Evolutionary conservation across 2,888 invertebrate species (phyloP), one percentile per base, ranked within the genome.

Genomic region (Synergus umbraculus): DNA sequence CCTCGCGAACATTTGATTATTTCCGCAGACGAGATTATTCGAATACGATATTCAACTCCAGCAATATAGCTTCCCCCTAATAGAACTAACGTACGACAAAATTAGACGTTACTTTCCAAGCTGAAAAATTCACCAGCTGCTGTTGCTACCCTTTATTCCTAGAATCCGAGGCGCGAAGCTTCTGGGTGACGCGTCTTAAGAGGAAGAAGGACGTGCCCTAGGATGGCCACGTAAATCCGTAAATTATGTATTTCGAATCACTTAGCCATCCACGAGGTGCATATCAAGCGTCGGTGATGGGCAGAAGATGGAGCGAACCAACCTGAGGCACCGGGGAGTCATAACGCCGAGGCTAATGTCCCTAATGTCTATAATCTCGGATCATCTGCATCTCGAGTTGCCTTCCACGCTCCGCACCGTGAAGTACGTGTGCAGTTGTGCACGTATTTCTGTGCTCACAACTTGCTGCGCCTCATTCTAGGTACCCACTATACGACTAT

Each of bases 361-460:
- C 86, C 88, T 91, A 91, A 91, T 91, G 90, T 88, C 90, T 91
- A 90, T 91, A 90, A 91, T 91, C 89, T 89, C 84, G 88, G 85
- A 88, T 90, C 89, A 90, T 90, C 89, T 88, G 88, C 90, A 89
- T 89, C 87, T 82, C 82, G 76, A 81, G 79, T 79, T 81, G 78
- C 79, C 77, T 78, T 77, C 79, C 77, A 77, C 77, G 78, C 77
- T 77, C 69, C 49, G 54, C 73, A 29, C 54, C 54, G 29, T 73
- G 54, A 73, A 73, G 54, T 54, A 73, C 54, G 73, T 73, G 73
- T 54, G 22, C 69, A 73, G 37, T 54, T 73, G 73, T 54, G 46
- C 69, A 49, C 22, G 44, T 69, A 69, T 69, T 69, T 69, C 46
- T 46, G n/a, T 54, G n/a, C n/a, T 49, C 49, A 49, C 49, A 15